Percentiles rank a stretch among this genome's conserved stretches.
phyloP scores from a whole-genome alignment of 1,140 invertebrate genomes.

The Melipona quadrifasciata region DNA sequence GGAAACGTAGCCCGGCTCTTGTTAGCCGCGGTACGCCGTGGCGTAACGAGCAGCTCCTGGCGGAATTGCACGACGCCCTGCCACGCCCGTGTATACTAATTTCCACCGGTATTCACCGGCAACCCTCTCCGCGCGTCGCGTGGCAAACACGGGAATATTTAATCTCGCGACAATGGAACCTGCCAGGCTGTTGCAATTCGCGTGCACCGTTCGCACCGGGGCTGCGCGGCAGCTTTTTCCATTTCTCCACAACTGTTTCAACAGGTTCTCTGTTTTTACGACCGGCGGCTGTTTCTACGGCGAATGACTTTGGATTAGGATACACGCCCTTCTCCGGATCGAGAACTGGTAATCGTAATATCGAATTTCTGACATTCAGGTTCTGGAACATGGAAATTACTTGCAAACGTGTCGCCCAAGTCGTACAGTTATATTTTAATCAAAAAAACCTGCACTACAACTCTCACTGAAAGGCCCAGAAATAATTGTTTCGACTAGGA shows the following conservation, averaged over 20 bases:
- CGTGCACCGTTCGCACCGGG: background rate
- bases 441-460: too few species aligned
- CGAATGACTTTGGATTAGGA: background rate
- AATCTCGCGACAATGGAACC: background rate
- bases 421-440: background rate
- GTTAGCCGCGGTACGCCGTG: slow-evolving; percentile 7
- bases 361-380: background rate
- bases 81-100: slow-evolving; percentile 37
- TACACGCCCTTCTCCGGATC: background rate
- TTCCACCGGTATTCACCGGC: slow-evolving; percentile 15
- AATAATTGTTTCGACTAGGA: too few species aligned
- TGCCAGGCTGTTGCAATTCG: background rate
- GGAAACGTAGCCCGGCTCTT: background rate
- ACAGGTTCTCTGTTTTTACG: background rate
- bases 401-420: background rate
- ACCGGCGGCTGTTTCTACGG: too few species aligned
- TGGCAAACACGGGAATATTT: slow-evolving; percentile 21
- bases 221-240: background rate
- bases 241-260: background rate
- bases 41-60: slow-evolving; percentile 29
- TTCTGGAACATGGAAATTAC: background rate
- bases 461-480: too few species aligned
- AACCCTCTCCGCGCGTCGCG: slow-evolving; percentile 2
- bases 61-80: background rate
- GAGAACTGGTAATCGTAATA: background rate